Percentiles rank a stretch among this genome's conserved stretches.
phyloP scores from a whole-genome alignment of 2,888 invertebrate genomes.

The Globia sparganii region DNA sequence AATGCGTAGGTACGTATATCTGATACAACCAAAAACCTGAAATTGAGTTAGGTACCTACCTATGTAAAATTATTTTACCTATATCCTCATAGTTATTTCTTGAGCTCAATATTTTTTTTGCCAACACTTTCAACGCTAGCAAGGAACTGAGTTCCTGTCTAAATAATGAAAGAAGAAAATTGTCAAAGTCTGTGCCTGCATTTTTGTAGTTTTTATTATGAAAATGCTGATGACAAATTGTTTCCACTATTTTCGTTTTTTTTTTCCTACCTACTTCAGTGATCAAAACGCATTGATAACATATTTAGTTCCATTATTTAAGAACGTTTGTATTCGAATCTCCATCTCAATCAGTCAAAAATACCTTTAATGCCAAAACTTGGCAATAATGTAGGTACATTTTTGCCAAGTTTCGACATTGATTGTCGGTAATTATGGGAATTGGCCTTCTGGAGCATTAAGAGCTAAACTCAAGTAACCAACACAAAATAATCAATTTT shows the following conservation, averaged over 20 bases:
- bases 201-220: background rate
- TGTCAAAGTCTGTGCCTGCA: background rate
- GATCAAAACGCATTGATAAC: background rate
- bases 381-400: background rate
- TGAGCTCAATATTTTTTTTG: background rate
- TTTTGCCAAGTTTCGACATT: background rate
- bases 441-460: background rate
- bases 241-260: too few species aligned
- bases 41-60: too few species aligned
- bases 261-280: background rate
- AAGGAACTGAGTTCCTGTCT: background rate
- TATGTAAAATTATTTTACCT: background rate
- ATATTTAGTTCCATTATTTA: background rate
- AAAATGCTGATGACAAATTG: background rate
- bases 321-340: background rate
- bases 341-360: background rate
- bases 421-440: background rate
- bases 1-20: too few species aligned
- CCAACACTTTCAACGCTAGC: background rate
- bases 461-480: background rate
- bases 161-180: background rate
- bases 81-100: background rate
- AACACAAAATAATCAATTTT: constrained; percentile 8
- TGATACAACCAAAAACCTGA: too few species aligned
- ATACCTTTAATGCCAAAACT: background rate